Conservation (phyloP, 2,888 invertebrate genomes). For the Scrobipalpa atriplicella region DNA sequence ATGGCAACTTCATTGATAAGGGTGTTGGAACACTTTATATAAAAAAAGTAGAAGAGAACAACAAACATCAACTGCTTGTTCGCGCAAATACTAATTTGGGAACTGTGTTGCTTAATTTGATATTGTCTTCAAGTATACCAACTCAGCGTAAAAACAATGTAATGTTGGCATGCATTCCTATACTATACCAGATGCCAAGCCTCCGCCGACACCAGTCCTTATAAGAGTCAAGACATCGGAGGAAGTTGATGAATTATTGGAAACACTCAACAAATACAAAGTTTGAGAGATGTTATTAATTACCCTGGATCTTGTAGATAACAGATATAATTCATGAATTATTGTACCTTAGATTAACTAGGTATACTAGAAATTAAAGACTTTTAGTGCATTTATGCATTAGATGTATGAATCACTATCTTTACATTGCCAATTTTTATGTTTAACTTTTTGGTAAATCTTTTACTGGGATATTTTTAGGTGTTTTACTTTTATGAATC, state of each 20-base stretch:
- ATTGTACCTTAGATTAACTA: conserved; percentile 34
- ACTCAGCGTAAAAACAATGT: conserved; percentile 93
- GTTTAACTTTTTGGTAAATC: not conserved
- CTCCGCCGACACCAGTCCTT: conserved; percentile 89
- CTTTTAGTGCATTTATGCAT: conserved; percentile 3
- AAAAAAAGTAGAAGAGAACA: conserved; percentile 89
- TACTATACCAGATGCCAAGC: conserved; percentile 89
- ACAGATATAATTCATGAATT: not conserved
- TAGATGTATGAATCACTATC: conserved; percentile 9
- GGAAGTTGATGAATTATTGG: conserved; percentile 91
- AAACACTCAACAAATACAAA: conserved; percentile 88
- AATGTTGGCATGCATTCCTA: conserved; percentile 93
- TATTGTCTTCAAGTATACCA: conserved; percentile 87
- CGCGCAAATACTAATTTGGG: conserved; percentile 95
- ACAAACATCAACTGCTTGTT: conserved; percentile 93
- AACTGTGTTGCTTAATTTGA: conserved; percentile 92
- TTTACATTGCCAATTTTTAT: not conserved
- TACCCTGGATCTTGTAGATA: not conserved
- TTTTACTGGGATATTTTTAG: not conserved
- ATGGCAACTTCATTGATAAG: conserved; percentile 89
- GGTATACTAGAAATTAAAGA: conserved; percentile 19
- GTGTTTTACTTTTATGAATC: no score
- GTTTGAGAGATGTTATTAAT: conserved; percentile 43
- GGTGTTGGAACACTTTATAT: conserved; percentile 96
- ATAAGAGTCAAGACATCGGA: conserved; percentile 93